These are phyloP conservation scores for Ptychobarbus kaznakovi DNA, from an alignment of 2,797 vertebrate genomes.

Conservation along the genomic window DNA sequence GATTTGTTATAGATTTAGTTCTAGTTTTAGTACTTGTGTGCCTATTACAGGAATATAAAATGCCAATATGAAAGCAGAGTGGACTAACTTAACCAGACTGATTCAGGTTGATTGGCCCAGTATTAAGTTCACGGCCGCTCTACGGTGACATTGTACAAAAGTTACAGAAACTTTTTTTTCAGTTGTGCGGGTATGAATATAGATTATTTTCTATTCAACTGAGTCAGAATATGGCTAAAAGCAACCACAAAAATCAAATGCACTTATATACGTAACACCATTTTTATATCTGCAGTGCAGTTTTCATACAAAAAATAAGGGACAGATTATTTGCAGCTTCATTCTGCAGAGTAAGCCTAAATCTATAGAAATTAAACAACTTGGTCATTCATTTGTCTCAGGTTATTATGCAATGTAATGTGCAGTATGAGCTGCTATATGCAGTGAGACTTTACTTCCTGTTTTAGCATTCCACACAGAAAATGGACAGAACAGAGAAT, in stretches of 20 bases:
- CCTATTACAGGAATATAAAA: neutral
- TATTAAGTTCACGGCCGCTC: neutral
- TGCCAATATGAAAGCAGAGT: neutral
- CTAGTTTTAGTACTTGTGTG: neutral
- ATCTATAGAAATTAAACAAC: neutral
- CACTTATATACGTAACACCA: neutral
- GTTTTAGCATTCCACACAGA: slow-evolving; percentile 8
- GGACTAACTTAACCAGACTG: neutral
- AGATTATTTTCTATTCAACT: neutral
- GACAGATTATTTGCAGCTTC: neutral
- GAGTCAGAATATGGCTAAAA: neutral
- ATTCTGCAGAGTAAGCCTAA: neutral
- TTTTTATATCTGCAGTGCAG: neutral
- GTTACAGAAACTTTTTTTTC: neutral
- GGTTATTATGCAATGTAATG: neutral
- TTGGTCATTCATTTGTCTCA: neutral
- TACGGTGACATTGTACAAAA: neutral
- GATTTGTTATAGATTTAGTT: neutral
- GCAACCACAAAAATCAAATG: too few species aligned
- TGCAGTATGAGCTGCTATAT: neutral
- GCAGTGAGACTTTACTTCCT: neutral
- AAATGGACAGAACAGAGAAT: neutral
- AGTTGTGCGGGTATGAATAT: neutral
- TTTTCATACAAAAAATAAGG: neutral
- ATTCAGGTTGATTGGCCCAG: neutral